phyloP scores from a whole-genome alignment of 2,113 vertebrate genomes.

The Vulpes ferrilata region DNA sequence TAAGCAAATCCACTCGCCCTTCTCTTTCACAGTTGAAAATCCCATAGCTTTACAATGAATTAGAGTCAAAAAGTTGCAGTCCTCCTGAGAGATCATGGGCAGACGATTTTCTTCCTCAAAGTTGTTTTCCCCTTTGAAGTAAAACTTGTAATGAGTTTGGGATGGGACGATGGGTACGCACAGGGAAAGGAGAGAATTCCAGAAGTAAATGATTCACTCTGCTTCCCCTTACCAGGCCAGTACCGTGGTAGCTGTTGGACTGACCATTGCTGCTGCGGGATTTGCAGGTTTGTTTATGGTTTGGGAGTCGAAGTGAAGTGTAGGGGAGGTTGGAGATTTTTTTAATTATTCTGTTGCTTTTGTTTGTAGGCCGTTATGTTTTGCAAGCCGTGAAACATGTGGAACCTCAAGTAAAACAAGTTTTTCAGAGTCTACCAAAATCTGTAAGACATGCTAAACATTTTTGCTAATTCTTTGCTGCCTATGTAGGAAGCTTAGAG shows the following conservation, averaged over 20 bases:
- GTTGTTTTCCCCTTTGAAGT: background rate
- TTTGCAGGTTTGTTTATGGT: conserved; percentile 92
- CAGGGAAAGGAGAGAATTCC: background rate
- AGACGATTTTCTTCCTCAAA: background rate
- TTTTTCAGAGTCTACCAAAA: conserved; percentile 93
- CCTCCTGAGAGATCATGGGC: background rate
- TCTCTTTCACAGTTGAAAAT: background rate
- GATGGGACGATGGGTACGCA: background rate
- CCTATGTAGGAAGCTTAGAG: conserved; percentile 3
- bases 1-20: background rate
- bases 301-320: background rate
- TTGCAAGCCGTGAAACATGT: conserved; percentile 95
- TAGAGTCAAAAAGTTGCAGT: background rate
- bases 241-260: conserved; percentile 94
- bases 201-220: background rate
- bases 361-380: conserved; percentile 93
- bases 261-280: conserved; percentile 95
- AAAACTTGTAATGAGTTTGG: background rate
- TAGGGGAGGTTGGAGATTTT: background rate
- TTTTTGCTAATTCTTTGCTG: conserved; percentile 30
- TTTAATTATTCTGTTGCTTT: conserved; percentile 63
- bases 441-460: conserved; percentile 87
- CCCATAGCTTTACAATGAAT: background rate
- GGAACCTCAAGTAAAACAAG: conserved; percentile 97
- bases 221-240: conserved; percentile 88